A percentile compares a stretch with the other conserved stretches of the same genome.
Conservation (phyloP, 2,113 vertebrate genomes). For the Leucoraja erinaceus region DNA sequence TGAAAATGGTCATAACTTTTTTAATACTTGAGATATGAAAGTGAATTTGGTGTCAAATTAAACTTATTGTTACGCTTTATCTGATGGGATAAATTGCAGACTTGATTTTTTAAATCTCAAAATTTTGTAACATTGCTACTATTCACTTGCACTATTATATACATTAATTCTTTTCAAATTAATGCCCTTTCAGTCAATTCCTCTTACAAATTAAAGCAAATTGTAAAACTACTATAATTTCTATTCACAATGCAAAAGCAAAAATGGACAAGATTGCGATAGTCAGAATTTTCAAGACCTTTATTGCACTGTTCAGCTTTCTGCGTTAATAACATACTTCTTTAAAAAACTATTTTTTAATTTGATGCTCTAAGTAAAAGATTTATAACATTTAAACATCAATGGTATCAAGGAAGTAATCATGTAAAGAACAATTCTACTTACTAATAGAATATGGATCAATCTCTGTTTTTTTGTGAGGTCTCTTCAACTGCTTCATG, state of each 20-base stretch:
- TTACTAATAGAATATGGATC: constrained; percentile 77
- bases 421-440: constrained; percentile 43
- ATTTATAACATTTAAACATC: background rate
- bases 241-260: background rate
- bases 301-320: too few relatives aligned
- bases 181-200: background rate
- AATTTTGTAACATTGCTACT: too few relatives aligned
- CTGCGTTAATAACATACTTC: background rate
- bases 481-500: constrained; percentile 86
- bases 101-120: too few relatives aligned
- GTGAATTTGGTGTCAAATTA: too few relatives aligned
- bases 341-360: background rate
- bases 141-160: background rate
- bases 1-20: too few relatives aligned
- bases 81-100: too few relatives aligned
- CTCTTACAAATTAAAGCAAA: background rate
- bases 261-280: background rate
- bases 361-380: background rate
- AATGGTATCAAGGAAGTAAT: background rate
- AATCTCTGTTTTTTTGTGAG: constrained; percentile 80
- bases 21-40: too few relatives aligned
- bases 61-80: too few relatives aligned
- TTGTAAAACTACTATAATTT: background rate
- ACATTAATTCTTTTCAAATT: background rate
- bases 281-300: background rate